A percentile compares a stretch with the other conserved stretches of the same genome.
Conservation (phyloP, 2,888 invertebrate genomes). For the Spodoptera picta region DNA sequence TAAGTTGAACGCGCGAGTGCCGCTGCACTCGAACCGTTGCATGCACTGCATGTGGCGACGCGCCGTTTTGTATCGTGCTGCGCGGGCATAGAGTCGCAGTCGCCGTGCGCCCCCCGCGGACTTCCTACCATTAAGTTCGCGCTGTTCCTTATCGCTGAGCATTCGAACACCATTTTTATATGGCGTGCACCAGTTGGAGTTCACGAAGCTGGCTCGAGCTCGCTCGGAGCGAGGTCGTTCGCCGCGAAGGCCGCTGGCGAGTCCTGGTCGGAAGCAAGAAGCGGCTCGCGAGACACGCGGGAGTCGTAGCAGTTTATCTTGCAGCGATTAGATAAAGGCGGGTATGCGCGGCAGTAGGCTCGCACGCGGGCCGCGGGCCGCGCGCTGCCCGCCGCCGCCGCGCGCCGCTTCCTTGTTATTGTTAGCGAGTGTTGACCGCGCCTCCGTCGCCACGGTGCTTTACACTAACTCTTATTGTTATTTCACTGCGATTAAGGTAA, state of each 20-base stretch:
- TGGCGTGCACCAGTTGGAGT: constrained; percentile 61
- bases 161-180: constrained; percentile 65
- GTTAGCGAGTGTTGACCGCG: constrained; percentile 76
- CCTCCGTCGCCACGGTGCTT: constrained; percentile 26
- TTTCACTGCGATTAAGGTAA: neutral
- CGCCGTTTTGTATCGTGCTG: constrained; percentile 16
- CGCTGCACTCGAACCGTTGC: constrained; percentile 1
- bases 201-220: constrained; percentile 31
- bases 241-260: constrained; percentile 14
- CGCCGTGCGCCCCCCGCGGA: constrained; percentile 12
- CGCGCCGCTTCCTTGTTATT: constrained; percentile 70
- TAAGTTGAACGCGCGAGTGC: constrained; percentile 24
- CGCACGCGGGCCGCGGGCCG: constrained; percentile 66
- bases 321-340: constrained; percentile 83
- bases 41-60: constrained; percentile 10
- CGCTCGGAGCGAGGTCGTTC: constrained; percentile 8
- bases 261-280: constrained; percentile 7
- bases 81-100: constrained; percentile 30
- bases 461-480: constrained; percentile 15
- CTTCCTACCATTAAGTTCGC: constrained; percentile 35
- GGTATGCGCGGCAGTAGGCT: constrained; percentile 70
- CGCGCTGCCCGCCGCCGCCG: constrained; percentile 37
- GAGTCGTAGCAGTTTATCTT: constrained; percentile 72
- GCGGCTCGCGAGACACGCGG: constrained; percentile 61
- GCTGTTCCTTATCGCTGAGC: constrained; percentile 61